These are phyloP conservation scores for Poeciliopsis occidentalis DNA, from an alignment of 2,113 vertebrate species.

Conservation along the genomic window DNA sequence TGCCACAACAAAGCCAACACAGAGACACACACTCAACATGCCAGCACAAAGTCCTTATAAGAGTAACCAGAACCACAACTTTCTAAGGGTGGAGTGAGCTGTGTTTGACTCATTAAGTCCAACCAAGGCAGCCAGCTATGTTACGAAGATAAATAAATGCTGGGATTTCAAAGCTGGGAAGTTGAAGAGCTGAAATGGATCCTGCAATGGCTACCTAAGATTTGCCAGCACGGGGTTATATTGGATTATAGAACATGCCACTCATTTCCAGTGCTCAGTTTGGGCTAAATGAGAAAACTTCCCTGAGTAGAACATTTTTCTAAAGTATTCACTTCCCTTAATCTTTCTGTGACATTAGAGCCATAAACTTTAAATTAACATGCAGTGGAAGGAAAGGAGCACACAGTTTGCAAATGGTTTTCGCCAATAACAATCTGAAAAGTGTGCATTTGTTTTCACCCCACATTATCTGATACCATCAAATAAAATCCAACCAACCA, in stretches of 20 bases:
- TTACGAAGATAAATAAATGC: slow-evolving; percentile 62
- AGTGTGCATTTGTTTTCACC: background rate
- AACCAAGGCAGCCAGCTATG: slow-evolving; percentile 22
- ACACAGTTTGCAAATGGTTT: background rate
- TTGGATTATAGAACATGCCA: slow-evolving; percentile 37
- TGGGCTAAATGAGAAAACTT: slow-evolving; percentile 46
- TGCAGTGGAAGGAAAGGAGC: background rate
- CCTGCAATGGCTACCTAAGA: slow-evolving; percentile 25
- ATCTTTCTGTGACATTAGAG: background rate
- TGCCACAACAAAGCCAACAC: slow-evolving; percentile 41
- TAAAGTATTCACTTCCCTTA: background rate
- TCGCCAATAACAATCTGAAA: background rate
- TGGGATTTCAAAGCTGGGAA: slow-evolving; percentile 55
- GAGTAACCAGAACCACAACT: slow-evolving; percentile 58
- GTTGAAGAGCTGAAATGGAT: slow-evolving; percentile 54
- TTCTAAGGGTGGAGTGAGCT: slow-evolving; percentile 47
- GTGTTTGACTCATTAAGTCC: slow-evolving; percentile 49
- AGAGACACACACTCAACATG: slow-evolving; percentile 44
- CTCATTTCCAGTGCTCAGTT: slow-evolving; percentile 37
- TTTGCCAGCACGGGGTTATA: slow-evolving; percentile 51
- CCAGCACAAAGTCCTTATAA: slow-evolving; percentile 54
- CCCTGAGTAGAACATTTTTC: slow-evolving; percentile 28
- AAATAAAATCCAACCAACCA: background rate
- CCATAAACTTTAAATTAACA: background rate
- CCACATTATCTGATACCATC: too few relatives aligned